A percentile compares a stretch with the other conserved stretches of the same genome.
These are phyloP conservation scores for Andrena flavipes DNA, from an alignment of 2,888 invertebrate species.

Conservation along the genomic window DNA sequence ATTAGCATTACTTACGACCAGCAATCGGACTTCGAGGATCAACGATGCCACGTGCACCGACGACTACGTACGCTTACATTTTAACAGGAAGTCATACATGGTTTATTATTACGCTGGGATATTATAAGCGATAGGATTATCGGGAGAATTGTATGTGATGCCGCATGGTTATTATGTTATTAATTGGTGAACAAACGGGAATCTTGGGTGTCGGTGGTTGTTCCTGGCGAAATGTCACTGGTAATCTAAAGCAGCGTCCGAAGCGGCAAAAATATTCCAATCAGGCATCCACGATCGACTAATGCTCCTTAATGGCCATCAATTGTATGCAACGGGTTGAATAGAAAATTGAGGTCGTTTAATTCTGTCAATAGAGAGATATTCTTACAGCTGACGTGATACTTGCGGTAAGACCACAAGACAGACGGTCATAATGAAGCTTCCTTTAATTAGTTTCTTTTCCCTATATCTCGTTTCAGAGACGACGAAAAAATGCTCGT, in stretches of 20 bases:
- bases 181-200: too few species aligned
- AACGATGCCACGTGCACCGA: not conserved
- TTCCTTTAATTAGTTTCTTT: conserved; percentile 72
- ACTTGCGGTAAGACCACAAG: conserved; percentile 62
- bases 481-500: conserved; percentile 35
- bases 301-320: not conserved
- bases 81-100: not conserved
- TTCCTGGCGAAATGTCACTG: too few species aligned
- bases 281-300: not conserved
- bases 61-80: not conserved
- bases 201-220: too few species aligned
- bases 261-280: too few species aligned
- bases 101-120: too few species aligned
- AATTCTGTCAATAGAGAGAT: conserved; percentile 72
- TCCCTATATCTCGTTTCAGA: conserved; percentile 56
- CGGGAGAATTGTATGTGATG: too few species aligned
- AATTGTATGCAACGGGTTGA: not conserved
- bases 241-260: too few species aligned
- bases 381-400: conserved; percentile 60
- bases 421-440: conserved; percentile 56
- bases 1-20: conserved; percentile 37
- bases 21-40: conserved; percentile 20
- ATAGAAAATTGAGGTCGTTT: conserved; percentile 41
- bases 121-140: too few species aligned
- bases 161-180: too few species aligned